Evolutionary conservation across 2,888 invertebrate species (phyloP), one percentile per base, ranked within the genome.

Genomic region (Empis stercorea): DNA sequence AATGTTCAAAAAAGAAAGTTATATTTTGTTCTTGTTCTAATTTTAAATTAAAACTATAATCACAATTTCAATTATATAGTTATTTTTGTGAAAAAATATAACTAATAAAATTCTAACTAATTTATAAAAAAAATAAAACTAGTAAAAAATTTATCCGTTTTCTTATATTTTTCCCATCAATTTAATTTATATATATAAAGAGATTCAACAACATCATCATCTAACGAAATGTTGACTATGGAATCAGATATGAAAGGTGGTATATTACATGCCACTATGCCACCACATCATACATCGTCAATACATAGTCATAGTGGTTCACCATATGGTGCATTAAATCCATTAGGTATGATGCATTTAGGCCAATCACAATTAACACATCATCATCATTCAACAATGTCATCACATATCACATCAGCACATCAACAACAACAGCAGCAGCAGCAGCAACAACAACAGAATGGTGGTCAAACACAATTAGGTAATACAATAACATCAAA

Each of bases 231-330:
- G 88, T 75, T 88, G 74, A 88, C 87, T 73, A 87, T 88, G 87
- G 88, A 88, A 79, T 78, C 86, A 73, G 88, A 88, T 72, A 77
- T 88, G 73, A 88, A 88, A 70, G 87, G 87, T 71, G 85, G 87
- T 74, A 85, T 81, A 71, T 74, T 88, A 68, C 87, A 87, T 70
- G 87, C 82, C 61, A 84, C 81, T 59, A 85, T 86, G 81, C 87
- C 87, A 66, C 86, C 87, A 69, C 85, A 86, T 70, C 87, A 86
- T 71, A 76, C 79, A 59, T 71, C 74, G 43, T 63, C 65, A 3
- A 73, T 81, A 59, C 80, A 80, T 58, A 72, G 73, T 54, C 83
- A 85, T 65, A 69, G 77, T 40, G 56, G 66, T 43, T 67, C 69
- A 41, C 67, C 69, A n/a, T 87, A 87, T 70, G 83, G 82, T 57